Conservation (phyloP, 1,140 invertebrate species). For the Antheraea mylitta region DNA sequence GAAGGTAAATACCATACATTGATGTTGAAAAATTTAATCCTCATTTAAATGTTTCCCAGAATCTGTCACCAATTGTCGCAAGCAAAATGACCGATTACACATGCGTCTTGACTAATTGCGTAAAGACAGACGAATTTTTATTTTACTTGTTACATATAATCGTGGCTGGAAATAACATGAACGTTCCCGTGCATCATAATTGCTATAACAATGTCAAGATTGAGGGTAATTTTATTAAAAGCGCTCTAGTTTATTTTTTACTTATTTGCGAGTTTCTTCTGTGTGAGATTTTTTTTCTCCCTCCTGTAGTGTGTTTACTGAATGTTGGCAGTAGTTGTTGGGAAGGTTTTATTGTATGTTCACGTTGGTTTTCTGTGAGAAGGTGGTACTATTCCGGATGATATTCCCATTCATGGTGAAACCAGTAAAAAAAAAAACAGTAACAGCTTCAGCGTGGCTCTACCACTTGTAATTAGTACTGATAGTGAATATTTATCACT, state of each 20-base stretch:
- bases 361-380: no score
- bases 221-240: constrained; percentile 1
- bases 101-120: neutral
- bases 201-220: neutral
- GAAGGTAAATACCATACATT: neutral
- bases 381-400: no score
- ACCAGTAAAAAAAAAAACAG: no score
- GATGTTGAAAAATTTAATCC: neutral
- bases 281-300: neutral
- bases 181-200: neutral
- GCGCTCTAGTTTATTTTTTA: neutral
- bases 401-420: no score
- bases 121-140: neutral
- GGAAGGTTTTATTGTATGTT: no score
- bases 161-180: neutral
- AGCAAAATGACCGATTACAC: neutral
- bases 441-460: no score
- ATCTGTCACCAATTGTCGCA: neutral
- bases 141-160: neutral
- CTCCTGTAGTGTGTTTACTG: neutral
- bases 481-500: no score
- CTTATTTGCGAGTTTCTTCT: neutral
- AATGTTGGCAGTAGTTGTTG: no score
- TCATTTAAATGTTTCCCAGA: constrained; percentile 1
- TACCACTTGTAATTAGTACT: no score